Conservation (phyloP, 2,113 vertebrate species). For the Podiceps cristatus region DNA sequence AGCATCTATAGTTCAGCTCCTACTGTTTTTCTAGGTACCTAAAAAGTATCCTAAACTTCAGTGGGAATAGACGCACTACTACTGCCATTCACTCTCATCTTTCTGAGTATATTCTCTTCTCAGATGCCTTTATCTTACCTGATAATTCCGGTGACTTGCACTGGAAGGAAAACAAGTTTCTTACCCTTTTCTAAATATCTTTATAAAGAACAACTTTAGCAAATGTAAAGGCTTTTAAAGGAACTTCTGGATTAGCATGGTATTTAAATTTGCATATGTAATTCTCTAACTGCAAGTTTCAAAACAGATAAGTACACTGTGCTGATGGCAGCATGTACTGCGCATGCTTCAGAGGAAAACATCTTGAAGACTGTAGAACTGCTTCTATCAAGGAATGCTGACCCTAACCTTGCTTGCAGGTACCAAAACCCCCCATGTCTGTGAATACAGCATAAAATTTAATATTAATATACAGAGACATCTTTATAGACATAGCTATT, state of each 20-base stretch:
- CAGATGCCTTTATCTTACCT: not conserved
- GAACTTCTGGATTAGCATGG: not conserved
- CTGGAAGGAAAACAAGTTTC: not conserved
- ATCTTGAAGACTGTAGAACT: conserved; percentile 88
- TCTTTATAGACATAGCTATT: not conserved
- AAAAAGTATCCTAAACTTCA: not conserved
- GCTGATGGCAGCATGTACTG: conserved; percentile 89
- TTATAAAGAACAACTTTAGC: not conserved
- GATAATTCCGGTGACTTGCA: not conserved
- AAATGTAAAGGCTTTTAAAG: not conserved
- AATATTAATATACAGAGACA: not conserved
- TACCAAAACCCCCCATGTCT: conserved; percentile 44
- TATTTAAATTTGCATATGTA: not conserved
- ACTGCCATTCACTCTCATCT: not conserved
- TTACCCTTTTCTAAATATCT: not conserved
- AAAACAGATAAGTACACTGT: conserved; percentile 85
- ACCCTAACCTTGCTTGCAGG: conserved; percentile 89
- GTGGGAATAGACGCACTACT: not conserved
- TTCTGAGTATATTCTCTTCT: not conserved
- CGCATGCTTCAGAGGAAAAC: conserved; percentile 83
- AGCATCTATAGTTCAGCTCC: not conserved
- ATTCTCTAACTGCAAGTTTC: conserved; percentile 27
- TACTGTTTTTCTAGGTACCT: not conserved
- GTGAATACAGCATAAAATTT: not conserved
- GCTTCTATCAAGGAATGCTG: conserved; percentile 90